A percentile compares a stretch with the other conserved stretches of the same genome.
Evolutionary conservation across 2,113 vertebrate genomes (phyloP).

Genomic region (Sakesphorus luctuosus): DNA sequence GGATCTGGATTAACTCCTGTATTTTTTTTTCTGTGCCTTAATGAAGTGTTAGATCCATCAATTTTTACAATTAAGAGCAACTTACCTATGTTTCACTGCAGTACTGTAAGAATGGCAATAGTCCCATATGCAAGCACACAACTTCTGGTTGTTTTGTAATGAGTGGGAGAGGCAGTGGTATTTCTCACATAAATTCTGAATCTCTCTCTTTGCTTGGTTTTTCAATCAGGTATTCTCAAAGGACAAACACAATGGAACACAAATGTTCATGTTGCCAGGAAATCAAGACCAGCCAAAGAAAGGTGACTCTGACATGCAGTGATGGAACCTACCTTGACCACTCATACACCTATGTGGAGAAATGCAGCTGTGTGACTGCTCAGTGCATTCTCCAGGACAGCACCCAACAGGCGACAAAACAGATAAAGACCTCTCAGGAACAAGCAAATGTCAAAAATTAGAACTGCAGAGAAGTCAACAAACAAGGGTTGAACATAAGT

Average conservation of each 20-base stretch:
- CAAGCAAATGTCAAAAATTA: background rate
- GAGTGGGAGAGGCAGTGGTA: background rate
- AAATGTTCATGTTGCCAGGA: conserved; percentile 76
- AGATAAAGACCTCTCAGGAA: background rate
- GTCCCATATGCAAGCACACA: background rate
- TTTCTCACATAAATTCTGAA: background rate
- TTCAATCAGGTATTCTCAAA: conserved; percentile 71
- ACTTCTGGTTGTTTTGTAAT: background rate
- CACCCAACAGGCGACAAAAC: background rate
- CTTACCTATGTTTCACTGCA: background rate
- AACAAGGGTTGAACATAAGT: background rate
- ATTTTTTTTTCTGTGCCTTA: background rate
- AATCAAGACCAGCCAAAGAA: conserved; percentile 42
- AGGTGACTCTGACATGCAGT: conserved; percentile 55
- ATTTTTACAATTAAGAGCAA: background rate
- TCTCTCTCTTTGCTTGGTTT: background rate
- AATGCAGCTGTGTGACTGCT: conserved; percentile 67
- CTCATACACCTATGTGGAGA: conserved; percentile 66
- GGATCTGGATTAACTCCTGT: background rate
- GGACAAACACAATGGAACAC: conserved; percentile 1
- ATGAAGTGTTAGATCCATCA: background rate
- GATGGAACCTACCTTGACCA: conserved; percentile 49
- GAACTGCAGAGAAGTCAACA: background rate
- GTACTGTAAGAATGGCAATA: background rate
- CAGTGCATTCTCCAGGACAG: background rate